These are phyloP conservation scores for Accipiter cooperii DNA, from an alignment of 2,113 vertebrate genomes.

Conservation along the genomic window DNA sequence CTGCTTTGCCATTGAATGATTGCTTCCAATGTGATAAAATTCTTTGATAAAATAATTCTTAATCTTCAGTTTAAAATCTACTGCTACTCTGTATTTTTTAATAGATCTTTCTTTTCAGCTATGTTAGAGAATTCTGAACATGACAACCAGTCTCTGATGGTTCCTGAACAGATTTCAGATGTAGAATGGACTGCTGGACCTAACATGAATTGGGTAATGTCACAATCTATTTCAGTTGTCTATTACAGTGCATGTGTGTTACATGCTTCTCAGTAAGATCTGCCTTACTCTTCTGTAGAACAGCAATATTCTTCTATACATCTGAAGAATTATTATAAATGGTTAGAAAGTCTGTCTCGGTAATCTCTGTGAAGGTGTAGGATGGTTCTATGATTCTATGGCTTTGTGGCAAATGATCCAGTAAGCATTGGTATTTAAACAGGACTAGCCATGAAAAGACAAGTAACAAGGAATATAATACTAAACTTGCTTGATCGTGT, in stretches of 20 bases:
- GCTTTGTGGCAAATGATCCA: not conserved
- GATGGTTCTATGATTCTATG: not conserved
- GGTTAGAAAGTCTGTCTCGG: not conserved
- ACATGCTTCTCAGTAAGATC: not conserved
- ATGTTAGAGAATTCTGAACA: constrained; percentile 47
- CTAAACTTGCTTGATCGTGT: not conserved
- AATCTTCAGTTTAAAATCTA: not conserved
- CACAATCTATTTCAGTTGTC: not conserved
- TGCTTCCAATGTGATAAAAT: not conserved
- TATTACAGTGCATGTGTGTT: not conserved
- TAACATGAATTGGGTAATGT: constrained; percentile 61
- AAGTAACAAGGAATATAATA: not conserved
- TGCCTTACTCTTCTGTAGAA: not conserved
- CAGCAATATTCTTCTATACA: not conserved
- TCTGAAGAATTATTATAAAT: not conserved
- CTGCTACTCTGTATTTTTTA: not conserved
- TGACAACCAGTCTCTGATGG: not conserved
- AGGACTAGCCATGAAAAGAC: not conserved
- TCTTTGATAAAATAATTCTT: not conserved
- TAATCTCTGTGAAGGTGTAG: not conserved
- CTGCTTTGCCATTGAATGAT: not conserved
- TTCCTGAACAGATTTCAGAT: constrained; percentile 32
- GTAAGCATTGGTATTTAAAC: not conserved
- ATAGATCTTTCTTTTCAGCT: constrained; percentile 44
- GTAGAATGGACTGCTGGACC: constrained; percentile 66